Evolutionary conservation across 2,797 vertebrate species (phyloP).

Genomic region (Huso huso): DNA sequence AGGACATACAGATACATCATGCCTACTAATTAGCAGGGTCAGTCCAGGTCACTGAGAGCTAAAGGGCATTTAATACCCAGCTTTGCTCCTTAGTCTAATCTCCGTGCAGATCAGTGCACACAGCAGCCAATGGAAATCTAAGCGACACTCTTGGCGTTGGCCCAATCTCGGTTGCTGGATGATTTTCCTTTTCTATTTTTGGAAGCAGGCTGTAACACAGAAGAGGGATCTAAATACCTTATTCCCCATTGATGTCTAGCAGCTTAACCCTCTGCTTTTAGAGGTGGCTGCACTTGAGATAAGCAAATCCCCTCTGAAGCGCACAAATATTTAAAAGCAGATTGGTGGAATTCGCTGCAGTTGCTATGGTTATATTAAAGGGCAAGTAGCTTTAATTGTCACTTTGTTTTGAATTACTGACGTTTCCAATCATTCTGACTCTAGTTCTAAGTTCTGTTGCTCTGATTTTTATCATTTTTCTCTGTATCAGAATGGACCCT

Average conservation of each 20-base stretch:
- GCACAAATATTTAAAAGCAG: background rate
- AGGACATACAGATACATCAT: no score
- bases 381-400: no score
- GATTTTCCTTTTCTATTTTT: conserved; percentile 7
- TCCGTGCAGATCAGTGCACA: background rate
- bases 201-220: background rate
- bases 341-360: background rate
- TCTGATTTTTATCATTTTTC: no score
- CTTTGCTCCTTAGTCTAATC: background rate
- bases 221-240: background rate
- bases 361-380: background rate
- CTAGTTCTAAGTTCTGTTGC: no score
- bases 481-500: no score
- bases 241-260: background rate
- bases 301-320: background rate
- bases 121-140: background rate
- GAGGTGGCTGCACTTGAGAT: background rate
- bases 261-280: conserved; percentile 2
- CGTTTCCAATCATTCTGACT: no score
- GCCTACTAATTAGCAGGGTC: no score
- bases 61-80: no score
- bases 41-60: no score
- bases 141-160: background rate
- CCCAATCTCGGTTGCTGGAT: background rate
- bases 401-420: no score